Conservation (phyloP, 2,113 vertebrate genomes). For the Camelus dromedarius region DNA sequence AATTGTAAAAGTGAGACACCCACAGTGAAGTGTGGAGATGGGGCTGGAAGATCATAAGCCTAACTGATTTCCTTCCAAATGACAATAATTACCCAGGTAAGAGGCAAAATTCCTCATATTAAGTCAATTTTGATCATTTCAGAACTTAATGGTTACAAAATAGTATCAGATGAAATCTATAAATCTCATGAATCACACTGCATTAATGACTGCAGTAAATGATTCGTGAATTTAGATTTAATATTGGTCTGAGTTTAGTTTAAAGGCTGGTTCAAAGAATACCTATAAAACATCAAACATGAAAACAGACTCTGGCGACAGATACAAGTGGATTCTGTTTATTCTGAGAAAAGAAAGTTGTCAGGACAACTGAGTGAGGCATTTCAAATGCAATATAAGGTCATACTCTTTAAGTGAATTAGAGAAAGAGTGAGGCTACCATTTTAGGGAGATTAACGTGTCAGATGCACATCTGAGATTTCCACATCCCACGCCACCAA, state of each 20-base stretch:
- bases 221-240: neutral
- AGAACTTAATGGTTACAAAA: constrained; percentile 42
- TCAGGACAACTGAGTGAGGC: constrained; percentile 61
- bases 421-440: constrained; percentile 45
- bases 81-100: neutral
- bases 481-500: constrained; percentile 18
- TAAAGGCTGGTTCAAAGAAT: neutral
- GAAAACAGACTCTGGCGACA: constrained; percentile 2
- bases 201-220: neutral
- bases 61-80: neutral
- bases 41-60: neutral
- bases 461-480: constrained; percentile 50
- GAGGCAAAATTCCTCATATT: neutral
- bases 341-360: constrained; percentile 41
- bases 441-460: constrained; percentile 49
- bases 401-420: neutral
- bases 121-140: neutral
- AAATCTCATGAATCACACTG: neutral
- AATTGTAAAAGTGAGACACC: neutral
- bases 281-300: neutral
- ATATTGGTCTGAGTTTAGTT: neutral
- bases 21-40: neutral
- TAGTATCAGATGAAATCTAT: neutral
- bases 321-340: constrained; percentile 46
- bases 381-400: constrained; percentile 61